A percentile compares a stretch with the other conserved stretches of the same genome.
These are phyloP conservation scores for Malurus splendens DNA, from an alignment of 2,797 vertebrate genomes.

Conservation along the genomic window DNA sequence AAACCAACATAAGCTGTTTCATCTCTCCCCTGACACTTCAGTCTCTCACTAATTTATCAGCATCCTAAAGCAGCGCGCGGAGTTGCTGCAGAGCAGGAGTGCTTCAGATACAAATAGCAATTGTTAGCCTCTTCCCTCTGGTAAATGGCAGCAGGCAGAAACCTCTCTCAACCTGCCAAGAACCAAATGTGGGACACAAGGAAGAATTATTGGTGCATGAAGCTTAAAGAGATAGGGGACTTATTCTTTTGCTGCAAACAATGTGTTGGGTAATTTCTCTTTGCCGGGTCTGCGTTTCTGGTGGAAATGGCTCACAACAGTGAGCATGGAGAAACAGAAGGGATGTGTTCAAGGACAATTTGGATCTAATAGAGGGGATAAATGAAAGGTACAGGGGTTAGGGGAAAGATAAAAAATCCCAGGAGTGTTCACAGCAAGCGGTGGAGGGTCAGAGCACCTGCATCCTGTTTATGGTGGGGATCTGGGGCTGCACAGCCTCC, in stretches of 20 bases:
- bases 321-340: background rate
- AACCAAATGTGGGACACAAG: conserved; percentile 9
- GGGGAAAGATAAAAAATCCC: background rate
- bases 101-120: conserved; percentile 44
- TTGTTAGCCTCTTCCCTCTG: conserved; percentile 48
- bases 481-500: background rate
- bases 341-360: conserved; percentile 2
- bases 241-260: background rate
- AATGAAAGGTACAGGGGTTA: background rate
- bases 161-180: conserved; percentile 12
- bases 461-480: background rate
- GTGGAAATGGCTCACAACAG: conserved; percentile 35
- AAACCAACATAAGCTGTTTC: conserved; percentile 51
- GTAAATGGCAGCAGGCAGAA: conserved; percentile 35
- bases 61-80: conserved; percentile 35
- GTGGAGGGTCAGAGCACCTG: background rate
- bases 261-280: background rate
- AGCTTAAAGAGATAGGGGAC: conserved; percentile 28
- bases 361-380: background rate
- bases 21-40: conserved; percentile 41
- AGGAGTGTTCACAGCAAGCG: background rate
- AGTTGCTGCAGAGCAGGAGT: conserved; percentile 40
- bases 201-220: conserved; percentile 28
- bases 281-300: background rate
- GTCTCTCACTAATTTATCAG: conserved; percentile 56